Conservation (phyloP, 2,797 vertebrate genomes). For the Malacoraja senta region DNA sequence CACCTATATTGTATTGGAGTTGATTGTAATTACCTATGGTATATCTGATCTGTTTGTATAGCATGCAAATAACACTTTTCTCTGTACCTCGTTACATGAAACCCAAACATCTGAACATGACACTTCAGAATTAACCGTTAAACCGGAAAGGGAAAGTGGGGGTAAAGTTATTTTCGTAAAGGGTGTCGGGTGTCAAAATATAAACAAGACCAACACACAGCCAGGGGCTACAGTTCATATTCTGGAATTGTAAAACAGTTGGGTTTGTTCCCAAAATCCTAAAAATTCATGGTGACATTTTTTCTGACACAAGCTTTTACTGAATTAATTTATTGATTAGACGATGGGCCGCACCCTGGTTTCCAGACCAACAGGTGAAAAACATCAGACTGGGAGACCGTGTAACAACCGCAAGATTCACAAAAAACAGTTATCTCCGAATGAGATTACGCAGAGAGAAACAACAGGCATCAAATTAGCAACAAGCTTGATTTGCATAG, state of each 20-base stretch:
- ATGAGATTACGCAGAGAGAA: not conserved
- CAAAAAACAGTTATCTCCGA: not conserved
- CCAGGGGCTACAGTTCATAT: constrained; percentile 32
- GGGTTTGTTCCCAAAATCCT: not conserved
- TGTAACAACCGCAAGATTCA: not conserved
- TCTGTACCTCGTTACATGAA: too few relatives aligned
- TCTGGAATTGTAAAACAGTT: constrained; percentile 31
- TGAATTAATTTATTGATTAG: not conserved
- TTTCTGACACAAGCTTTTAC: not conserved
- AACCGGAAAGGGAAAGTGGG: not conserved
- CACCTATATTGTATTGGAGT: too few relatives aligned
- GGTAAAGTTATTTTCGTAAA: not conserved
- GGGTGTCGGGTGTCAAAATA: not conserved
- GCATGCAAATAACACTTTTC: too few relatives aligned
- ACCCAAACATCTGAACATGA: too few relatives aligned
- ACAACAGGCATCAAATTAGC: not conserved
- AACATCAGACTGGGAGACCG: not conserved
- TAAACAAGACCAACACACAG: constrained; percentile 33
- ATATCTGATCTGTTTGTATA: too few relatives aligned
- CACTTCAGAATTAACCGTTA: not conserved
- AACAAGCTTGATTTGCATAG: not conserved
- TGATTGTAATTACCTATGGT: too few relatives aligned
- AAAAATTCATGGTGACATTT: not conserved
- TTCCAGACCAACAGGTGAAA: not conserved
- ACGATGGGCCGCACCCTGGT: not conserved